phyloP scores from a whole-genome alignment of 2,797 vertebrate species.

The Channa striata region DNA sequence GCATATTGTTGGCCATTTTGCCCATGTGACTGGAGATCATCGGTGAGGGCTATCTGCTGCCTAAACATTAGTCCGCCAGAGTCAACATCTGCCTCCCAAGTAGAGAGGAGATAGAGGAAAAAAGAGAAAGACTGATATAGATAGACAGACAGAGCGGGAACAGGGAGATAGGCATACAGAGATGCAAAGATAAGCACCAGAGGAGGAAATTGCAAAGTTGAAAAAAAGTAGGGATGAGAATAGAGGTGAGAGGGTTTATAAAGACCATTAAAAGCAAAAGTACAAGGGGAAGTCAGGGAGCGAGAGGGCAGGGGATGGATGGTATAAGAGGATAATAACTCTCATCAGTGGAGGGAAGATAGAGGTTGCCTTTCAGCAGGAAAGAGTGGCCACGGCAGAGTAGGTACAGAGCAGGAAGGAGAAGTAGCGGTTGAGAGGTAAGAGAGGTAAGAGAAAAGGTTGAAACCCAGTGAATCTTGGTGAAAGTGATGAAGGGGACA shows the following conservation, averaged over 20 bases:
- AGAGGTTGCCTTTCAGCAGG: conserved; percentile 28
- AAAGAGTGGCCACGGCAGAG: conserved; percentile 16
- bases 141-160: conserved; percentile 27
- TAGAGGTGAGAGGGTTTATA: conserved; percentile 33
- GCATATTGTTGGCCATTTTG: conserved; percentile 55
- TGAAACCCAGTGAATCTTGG: conserved; percentile 40
- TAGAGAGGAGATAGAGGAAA: conserved; percentile 30
- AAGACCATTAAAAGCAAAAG: conserved; percentile 53
- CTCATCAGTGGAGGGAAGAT: conserved; percentile 52
- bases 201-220: conserved; percentile 42
- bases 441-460: conserved; percentile 29
- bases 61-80: conserved; percentile 61
- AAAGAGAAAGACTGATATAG: conserved; percentile 14
- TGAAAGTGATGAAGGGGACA: conserved; percentile 33
- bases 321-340: conserved; percentile 63
- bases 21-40: conserved; percentile 56
- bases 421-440: conserved; percentile 41
- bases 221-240: conserved; percentile 27
- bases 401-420: conserved; percentile 28
- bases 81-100: conserved; percentile 70
- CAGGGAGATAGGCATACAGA: conserved; percentile 1
- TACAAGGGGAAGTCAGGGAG: conserved; percentile 38
- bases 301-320: conserved; percentile 35
- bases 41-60: conserved; percentile 50
- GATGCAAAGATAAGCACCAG: conserved; percentile 30